These are phyloP conservation scores for Chelonus insularis DNA, from an alignment of 1,140 invertebrate species.

Conservation along the genomic window DNA sequence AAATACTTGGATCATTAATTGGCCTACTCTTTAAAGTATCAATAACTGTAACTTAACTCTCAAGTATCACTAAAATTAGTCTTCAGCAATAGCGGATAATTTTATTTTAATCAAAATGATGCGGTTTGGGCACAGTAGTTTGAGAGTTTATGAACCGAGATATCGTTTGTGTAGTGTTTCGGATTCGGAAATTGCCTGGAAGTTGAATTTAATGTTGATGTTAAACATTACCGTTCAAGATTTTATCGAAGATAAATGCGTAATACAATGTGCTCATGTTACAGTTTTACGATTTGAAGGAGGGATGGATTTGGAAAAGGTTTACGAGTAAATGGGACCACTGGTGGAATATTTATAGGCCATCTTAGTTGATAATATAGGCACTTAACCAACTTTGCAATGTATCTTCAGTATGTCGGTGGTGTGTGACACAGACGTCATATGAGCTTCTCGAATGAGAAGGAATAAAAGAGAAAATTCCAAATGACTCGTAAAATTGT, in stretches of 20 bases:
- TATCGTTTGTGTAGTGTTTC: conserved; percentile 3
- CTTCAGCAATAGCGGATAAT: too few species aligned
- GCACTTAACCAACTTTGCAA: conserved; percentile 36
- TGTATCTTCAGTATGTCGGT: background rate
- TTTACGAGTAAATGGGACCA: conserved; percentile 33
- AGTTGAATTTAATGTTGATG: background rate
- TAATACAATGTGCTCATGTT: too few species aligned
- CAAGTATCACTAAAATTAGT: too few species aligned
- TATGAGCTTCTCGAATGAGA: conserved; percentile 3
- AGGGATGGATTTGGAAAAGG: conserved; percentile 28
- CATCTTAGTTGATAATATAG: conserved; percentile 40
- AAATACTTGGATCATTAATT: too few species aligned
- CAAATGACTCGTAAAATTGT: conserved; percentile 15
- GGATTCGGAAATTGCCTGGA: background rate
- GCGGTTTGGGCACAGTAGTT: background rate
- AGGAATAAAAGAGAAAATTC: background rate
- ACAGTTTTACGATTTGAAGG: too few species aligned
- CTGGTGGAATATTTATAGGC: conserved; percentile 36
- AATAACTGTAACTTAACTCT: background rate
- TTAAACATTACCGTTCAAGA: background rate
- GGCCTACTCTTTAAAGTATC: background rate
- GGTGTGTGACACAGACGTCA: conserved; percentile 8
- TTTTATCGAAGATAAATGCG: background rate
- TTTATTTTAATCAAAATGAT: background rate
- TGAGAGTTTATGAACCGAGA: background rate